Evolutionary conservation across 2,888 invertebrate species (phyloP).

Genomic region (Cosmopolites sordidus): DNA sequence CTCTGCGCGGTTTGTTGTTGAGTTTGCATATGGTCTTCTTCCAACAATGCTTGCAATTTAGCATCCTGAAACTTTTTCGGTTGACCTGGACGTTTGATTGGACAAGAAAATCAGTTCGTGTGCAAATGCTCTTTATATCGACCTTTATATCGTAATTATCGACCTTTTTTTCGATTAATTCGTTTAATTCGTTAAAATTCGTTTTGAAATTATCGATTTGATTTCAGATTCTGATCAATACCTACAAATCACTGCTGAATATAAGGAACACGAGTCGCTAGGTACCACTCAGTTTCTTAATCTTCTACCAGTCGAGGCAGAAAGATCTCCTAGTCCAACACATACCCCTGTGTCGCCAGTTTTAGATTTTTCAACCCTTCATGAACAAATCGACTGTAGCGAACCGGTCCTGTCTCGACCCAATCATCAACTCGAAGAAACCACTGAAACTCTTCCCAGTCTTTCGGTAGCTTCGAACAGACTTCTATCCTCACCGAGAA

Average conservation of each 20-base stretch:
- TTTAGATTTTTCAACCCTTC: slow-evolving; percentile 56
- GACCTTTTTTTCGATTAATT: no score
- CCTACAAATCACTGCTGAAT: slow-evolving; percentile 29
- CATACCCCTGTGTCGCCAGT: slow-evolving; percentile 42
- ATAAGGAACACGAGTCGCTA: slow-evolving; percentile 4
- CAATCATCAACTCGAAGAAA: slow-evolving; percentile 40
- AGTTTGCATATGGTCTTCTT: no score
- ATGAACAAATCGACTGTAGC: slow-evolving; percentile 54
- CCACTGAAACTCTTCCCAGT: slow-evolving; percentile 45
- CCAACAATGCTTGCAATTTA: no score
- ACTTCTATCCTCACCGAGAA: slow-evolving; percentile 57
- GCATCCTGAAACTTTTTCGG: no score
- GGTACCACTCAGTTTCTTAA: slow-evolving; percentile 36
- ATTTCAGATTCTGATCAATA: slow-evolving; percentile 35
- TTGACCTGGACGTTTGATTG: no score
- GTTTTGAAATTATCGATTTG: no score
- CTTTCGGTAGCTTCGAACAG: slow-evolving; percentile 48
- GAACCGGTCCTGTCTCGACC: slow-evolving; percentile 50
- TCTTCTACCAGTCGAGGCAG: slow-evolving; percentile 36
- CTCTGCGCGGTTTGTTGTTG: no score
- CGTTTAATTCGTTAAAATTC: no score
- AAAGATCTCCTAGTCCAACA: slow-evolving; percentile 39
- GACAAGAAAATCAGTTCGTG: no score
- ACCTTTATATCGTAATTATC: no score
- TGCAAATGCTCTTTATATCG: no score